Evolutionary conservation across 2,797 vertebrate species (phyloP).

Genomic region (Labroides dimidiatus): DNA sequence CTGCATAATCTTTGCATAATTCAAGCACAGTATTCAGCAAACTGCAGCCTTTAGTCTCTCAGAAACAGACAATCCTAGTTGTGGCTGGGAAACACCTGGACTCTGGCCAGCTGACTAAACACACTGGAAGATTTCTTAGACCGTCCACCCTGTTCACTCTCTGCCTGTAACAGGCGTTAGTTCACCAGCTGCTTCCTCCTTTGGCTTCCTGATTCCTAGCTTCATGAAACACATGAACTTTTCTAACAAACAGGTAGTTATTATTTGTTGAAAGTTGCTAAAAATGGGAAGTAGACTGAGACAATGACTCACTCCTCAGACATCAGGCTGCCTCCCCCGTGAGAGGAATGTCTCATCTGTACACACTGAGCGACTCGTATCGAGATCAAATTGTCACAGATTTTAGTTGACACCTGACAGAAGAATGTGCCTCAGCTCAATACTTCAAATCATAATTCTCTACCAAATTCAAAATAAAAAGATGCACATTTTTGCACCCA

Average conservation of each 20-base stretch:
- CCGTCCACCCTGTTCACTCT: slow-evolving; percentile 31
- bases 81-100: slow-evolving; percentile 71
- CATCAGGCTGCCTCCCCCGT: slow-evolving; percentile 1
- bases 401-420: background rate
- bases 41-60: slow-evolving; percentile 31
- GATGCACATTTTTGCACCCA: background rate
- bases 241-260: slow-evolving; percentile 32
- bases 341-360: slow-evolving; percentile 28
- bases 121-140: slow-evolving; percentile 52
- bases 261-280: slow-evolving; percentile 54
- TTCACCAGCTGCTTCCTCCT: slow-evolving; percentile 52
- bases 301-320: slow-evolving; percentile 26
- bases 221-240: slow-evolving; percentile 27
- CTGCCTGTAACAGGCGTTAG: slow-evolving; percentile 26
- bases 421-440: slow-evolving; percentile 13
- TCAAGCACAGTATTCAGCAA: slow-evolving; percentile 13
- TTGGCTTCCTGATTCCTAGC: slow-evolving; percentile 33
- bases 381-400: slow-evolving; percentile 6
- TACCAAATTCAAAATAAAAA: background rate
- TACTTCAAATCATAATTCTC: background rate
- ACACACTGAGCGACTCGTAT: slow-evolving; percentile 5
- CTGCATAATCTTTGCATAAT: slow-evolving; percentile 11
- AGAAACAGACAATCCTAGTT: slow-evolving; percentile 33
- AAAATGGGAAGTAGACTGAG: slow-evolving; percentile 59
- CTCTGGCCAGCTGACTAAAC: slow-evolving; percentile 58